Evolutionary conservation across 2,888 invertebrate species (phyloP).

Genomic region (Nephrotoma appendiculata): DNA sequence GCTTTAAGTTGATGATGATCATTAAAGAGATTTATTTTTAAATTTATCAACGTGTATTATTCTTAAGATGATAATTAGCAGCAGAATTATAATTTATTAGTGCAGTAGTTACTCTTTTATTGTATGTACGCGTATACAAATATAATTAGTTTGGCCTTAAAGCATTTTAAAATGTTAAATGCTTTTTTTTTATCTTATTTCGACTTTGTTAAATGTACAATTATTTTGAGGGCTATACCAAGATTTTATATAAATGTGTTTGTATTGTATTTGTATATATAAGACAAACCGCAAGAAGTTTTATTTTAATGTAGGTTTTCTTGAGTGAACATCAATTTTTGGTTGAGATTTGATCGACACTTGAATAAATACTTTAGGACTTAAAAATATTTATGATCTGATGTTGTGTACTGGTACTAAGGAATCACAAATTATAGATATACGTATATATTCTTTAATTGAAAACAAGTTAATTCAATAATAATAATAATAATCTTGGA

Average conservation of each 20-base stretch:
- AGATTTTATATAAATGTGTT: background rate
- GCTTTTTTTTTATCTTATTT: background rate
- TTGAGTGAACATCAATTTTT: background rate
- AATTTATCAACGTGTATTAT: background rate
- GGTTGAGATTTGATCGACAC: background rate
- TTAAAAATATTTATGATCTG: background rate
- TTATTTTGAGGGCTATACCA: background rate
- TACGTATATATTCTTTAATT: background rate
- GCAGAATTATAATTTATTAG: background rate
- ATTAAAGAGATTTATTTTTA: background rate
- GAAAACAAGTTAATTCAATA: background rate
- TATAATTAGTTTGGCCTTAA: background rate
- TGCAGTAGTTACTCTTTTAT: background rate
- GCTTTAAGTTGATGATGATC: background rate
- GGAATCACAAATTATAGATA: background rate
- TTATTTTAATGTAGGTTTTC: background rate
- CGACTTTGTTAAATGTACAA: background rate
- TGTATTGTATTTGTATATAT: background rate
- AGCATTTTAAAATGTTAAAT: background rate
- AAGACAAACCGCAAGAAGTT: background rate
- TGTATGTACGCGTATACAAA: background rate
- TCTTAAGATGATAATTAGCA: background rate
- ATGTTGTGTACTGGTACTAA: background rate
- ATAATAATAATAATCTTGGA: background rate
- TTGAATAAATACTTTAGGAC: background rate